phyloP scores from a whole-genome alignment of 2,888 invertebrate species.

The Parascotia fuliginaria region DNA sequence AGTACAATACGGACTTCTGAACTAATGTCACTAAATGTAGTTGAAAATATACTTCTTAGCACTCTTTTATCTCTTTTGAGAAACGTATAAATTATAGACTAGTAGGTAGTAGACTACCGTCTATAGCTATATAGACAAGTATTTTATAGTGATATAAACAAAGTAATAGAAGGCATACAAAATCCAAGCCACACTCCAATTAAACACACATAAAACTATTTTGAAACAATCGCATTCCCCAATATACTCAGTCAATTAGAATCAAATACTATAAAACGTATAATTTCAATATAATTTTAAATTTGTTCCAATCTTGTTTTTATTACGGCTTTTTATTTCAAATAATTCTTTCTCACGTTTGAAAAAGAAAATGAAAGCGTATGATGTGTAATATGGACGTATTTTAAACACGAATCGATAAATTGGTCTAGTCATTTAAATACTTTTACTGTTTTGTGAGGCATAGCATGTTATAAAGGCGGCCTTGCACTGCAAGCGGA shows the following conservation, averaged over 20 bases:
- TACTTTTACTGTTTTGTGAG: conserved; percentile 7
- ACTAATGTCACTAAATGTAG: too few species aligned
- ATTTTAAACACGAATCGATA: conserved; percentile 5
- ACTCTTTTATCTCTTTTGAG: too few species aligned
- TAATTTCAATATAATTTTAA: conserved; percentile 22
- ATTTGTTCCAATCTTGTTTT: conserved; percentile 41
- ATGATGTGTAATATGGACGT: conserved; percentile 8
- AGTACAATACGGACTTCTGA: too few species aligned
- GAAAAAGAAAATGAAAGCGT: conserved; percentile 51
- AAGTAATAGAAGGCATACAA: not conserved
- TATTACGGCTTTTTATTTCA: conserved; percentile 26
- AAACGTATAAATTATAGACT: too few species aligned
- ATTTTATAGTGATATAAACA: not conserved
- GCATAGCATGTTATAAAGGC: not conserved
- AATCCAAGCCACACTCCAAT: conserved; percentile 16
- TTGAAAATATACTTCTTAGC: too few species aligned
- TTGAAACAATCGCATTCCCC: conserved; percentile 3
- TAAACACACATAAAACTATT: conserved; percentile 29
- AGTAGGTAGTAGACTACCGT: too few species aligned
- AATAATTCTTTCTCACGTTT: conserved; percentile 44
- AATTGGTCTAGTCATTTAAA: conserved; percentile 13
- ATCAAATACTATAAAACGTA: conserved; percentile 30
- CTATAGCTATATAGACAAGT: too few species aligned
- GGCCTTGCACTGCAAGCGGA: not conserved
- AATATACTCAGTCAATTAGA: conserved; percentile 20